A percentile compares a stretch with the other conserved stretches of the same genome.
Conservation (phyloP, 2,888 invertebrate species). For the Brachylomia viminalis region DNA sequence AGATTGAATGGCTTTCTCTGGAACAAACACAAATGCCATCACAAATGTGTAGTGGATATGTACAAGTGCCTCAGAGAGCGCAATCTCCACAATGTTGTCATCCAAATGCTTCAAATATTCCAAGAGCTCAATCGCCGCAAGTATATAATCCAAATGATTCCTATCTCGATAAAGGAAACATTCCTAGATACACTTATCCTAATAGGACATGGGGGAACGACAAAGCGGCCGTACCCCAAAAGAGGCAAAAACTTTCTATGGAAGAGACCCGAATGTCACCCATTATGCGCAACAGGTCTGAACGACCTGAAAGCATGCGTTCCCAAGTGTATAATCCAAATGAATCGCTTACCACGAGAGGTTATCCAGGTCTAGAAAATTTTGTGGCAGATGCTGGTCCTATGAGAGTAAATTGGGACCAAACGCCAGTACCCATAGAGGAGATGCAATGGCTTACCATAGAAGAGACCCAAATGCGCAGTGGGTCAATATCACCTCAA, state of each 20-base stretch:
- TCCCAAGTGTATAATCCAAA: constrained; percentile 16
- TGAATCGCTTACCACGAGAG: neutral
- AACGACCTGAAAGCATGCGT: neutral
- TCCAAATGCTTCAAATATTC: constrained; percentile 16
- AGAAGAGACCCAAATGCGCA: constrained; percentile 38
- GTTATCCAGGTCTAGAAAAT: constrained; percentile 38
- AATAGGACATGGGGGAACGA: constrained; percentile 1
- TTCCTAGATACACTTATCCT: constrained; percentile 1
- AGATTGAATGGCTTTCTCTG: constrained; percentile 52
- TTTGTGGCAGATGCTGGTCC: neutral
- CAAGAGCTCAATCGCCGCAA: neutral
- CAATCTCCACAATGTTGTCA: neutral
- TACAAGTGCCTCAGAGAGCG: neutral
- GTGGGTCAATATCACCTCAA: neutral
- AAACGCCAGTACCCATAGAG: constrained; percentile 7
- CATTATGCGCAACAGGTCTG: neutral
- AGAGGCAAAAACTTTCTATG: constrained; percentile 28
- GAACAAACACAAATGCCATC: constrained; percentile 34
- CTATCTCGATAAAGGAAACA: neutral
- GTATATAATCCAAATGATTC: constrained; percentile 6
- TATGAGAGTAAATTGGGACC: neutral
- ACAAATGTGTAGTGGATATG: constrained; percentile 27
- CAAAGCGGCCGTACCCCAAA: neutral
- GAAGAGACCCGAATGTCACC: neutral
- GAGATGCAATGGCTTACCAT: constrained; percentile 49